Base-by-base conservation (phyloP, 2,797 vertebrate species). In the Muscicapa comitata region DNA sequence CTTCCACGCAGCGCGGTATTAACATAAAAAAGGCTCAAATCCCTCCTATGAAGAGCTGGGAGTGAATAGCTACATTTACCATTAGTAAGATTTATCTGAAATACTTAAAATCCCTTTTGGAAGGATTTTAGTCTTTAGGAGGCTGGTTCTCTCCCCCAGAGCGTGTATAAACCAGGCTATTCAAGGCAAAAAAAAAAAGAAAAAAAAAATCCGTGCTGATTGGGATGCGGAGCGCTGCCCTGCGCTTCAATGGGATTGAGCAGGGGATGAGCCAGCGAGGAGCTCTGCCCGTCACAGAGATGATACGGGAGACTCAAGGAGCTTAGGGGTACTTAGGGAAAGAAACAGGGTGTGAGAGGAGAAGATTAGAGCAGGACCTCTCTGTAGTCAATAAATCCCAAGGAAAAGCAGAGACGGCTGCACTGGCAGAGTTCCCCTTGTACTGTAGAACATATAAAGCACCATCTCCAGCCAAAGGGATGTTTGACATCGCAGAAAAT, bases 311-410 rank as follows among this genome's bases (percentile, higher is more conserved):
- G 92, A 51, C 80, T 88, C 67, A 23, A 86, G 79, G 88, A 79
- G 95, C 88, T 96, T 95, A 92, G 90, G 3, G 73, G 40, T 66
- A 92, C 86, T 95, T 81, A 93, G 71, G 92, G 59, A 71, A 59
- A 94, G 92, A 88, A 84, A 80, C 55, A 23, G 86, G 73, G 92
- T 75, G 80, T 59, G 83, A 93, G 85, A 65, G 74, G 79, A 90
- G 82, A 67, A 86, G 92, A 95, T 95, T 89, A 95, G 88, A 77
- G 86, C 28, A 38, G 77, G 88, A 84, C 88, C 77, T 87, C 43
- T 7, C 84, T 74, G 88, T 24, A 90, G 62, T 73, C 74, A 37
- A 29, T 85, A 93, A 96, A 95, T 94, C 88, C 90, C 78, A 35
- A 48, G 66, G 67, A 82, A 88, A 85, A 81, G 77, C 74, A 48